Evolutionary conservation across 2,113 vertebrate species (phyloP).

Genomic region (Platysteira castanea): DNA sequence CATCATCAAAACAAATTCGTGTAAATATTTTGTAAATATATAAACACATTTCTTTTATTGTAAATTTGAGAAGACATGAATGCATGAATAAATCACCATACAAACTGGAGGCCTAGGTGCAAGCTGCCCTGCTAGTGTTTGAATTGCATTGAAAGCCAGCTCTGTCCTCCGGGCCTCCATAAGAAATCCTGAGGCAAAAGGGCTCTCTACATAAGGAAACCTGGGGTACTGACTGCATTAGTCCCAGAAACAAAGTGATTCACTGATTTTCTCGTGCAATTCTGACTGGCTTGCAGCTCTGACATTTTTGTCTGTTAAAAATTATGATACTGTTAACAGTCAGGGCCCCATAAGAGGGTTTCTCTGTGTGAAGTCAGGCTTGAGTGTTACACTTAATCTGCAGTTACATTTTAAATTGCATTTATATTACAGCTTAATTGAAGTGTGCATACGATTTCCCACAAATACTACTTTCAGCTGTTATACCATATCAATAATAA

Average conservation of each 20-base stretch:
- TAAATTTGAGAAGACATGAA: background rate
- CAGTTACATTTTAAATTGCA: conserved; percentile 46
- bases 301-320: conserved; percentile 4
- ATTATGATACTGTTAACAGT: conserved; percentile 3
- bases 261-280: background rate
- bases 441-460: conserved; percentile 3
- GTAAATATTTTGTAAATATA: background rate
- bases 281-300: background rate
- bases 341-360: background rate
- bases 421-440: conserved; percentile 54
- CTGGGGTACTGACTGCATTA: background rate
- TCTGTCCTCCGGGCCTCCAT: background rate
- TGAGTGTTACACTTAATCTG: conserved; percentile 42
- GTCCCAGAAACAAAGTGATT: background rate
- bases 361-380: conserved; percentile 28
- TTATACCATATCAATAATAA: conserved; percentile 9
- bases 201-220: background rate
- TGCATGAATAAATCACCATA: background rate
- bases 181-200: background rate
- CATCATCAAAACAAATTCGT: background rate
- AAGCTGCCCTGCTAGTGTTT: fast-evolving
- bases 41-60: fast-evolving
- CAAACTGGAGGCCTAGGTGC: background rate
- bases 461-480: conserved; percentile 22
- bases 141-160: background rate